phyloP scores from a whole-genome alignment of 1,140 invertebrate species.

The Dermatophagoides farinae region DNA sequence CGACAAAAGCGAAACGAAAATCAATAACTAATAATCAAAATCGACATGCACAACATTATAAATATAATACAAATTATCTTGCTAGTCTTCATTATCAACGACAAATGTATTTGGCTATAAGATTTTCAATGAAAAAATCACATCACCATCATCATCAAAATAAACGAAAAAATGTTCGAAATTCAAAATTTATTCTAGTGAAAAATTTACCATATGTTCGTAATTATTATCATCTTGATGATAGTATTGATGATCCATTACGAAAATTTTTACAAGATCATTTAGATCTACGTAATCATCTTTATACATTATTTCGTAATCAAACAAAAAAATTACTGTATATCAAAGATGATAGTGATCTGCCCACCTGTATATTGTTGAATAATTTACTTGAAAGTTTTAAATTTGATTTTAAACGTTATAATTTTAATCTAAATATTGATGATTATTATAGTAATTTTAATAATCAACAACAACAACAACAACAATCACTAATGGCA shows the following conservation, averaged over 20 bases:
- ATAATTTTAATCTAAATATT: neutral
- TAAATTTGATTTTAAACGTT: slow-evolving; percentile 1
- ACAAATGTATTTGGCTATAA: neutral
- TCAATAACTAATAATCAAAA: neutral
- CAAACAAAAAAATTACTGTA: too few relatives aligned
- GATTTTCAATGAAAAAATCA: too few relatives aligned
- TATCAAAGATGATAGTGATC: neutral
- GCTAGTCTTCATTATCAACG: neutral
- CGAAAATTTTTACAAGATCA: neutral
- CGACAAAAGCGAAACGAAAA: neutral
- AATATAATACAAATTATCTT: neutral
- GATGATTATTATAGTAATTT: neutral
- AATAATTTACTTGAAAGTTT: neutral
- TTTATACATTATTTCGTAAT: neutral
- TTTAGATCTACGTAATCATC: neutral
- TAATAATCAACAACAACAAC: neutral
- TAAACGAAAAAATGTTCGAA: neutral
- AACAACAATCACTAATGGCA: neutral
- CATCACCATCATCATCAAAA: neutral
- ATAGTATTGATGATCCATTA: neutral
- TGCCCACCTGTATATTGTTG: neutral
- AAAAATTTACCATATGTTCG: neutral
- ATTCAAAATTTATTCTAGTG: neutral
- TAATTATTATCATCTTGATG: neutral
- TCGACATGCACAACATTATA: neutral